These are phyloP conservation scores for Andrena hattorfiana DNA, from an alignment of 2,888 invertebrate genomes.

Conservation along the genomic window DNA sequence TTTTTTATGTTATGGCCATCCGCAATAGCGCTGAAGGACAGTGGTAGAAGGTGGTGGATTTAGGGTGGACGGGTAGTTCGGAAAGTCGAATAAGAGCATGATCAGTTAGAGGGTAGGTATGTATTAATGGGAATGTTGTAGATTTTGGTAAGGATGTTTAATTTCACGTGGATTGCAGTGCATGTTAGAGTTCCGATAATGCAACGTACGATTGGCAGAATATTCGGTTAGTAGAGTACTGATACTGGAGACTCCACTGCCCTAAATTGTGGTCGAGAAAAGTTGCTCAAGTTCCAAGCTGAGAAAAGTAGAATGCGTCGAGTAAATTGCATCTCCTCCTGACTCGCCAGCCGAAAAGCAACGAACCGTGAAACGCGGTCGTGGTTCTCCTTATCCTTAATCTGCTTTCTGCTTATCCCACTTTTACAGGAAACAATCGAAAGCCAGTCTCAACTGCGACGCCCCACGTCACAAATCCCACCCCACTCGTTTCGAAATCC, in stretches of 20 bases:
- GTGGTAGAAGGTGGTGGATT: not conserved
- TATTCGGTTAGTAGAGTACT: too few species aligned
- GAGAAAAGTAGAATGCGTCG: constrained; percentile 6
- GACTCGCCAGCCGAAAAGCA: not conserved
- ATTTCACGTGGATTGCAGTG: too few species aligned
- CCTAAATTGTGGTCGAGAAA: constrained; percentile 6
- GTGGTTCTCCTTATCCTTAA: constrained; percentile 39
- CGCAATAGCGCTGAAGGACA: not conserved
- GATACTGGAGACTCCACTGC: too few species aligned
- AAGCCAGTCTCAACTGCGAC: constrained; percentile 26
- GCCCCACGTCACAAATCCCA: constrained; percentile 24
- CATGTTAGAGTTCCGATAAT: too few species aligned
- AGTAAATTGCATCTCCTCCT: constrained; percentile 12
- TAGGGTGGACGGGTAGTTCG: too few species aligned
- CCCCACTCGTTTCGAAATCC: constrained; percentile 43
- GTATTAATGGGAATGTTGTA: too few species aligned
- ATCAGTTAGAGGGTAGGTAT: too few species aligned
- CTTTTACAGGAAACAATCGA: constrained; percentile 22
- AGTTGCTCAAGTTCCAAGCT: not conserved
- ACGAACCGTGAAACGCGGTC: constrained; percentile 43
- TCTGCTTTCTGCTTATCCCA: constrained; percentile 49
- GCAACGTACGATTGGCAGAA: too few species aligned
- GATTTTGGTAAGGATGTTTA: too few species aligned
- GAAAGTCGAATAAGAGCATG: too few species aligned
- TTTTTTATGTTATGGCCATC: not conserved